Percentiles rank a stretch among this genome's conserved stretches.
These are phyloP conservation scores for Drosophila longiperda DNA, from an alignment of 2,888 invertebrate species.

Conservation along the genomic window DNA sequence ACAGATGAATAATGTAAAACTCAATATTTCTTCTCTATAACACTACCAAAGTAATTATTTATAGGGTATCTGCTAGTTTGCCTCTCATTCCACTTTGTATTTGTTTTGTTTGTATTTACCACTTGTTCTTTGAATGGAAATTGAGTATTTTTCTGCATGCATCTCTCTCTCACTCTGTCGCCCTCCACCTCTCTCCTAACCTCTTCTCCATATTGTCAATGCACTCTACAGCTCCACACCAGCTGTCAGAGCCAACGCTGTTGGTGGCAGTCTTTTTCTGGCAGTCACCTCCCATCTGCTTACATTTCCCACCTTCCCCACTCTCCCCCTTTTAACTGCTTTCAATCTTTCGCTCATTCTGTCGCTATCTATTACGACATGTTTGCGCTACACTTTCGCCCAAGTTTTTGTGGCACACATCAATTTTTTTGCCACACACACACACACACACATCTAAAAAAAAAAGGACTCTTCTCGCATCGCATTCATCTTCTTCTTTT, in stretches of 20 bases:
- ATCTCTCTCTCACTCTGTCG: neutral
- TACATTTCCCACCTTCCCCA: neutral
- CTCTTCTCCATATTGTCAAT: slow-evolving; percentile 65
- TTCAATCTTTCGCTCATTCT: slow-evolving; percentile 16
- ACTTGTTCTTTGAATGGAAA: slow-evolving; percentile 64
- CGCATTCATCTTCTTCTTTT: slow-evolving; percentile 21
- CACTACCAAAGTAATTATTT: no score
- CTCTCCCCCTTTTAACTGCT: neutral
- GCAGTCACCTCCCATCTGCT: neutral
- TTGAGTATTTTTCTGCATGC: slow-evolving; percentile 26
- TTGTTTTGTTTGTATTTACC: slow-evolving; percentile 51
- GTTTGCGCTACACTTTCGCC: slow-evolving; percentile 73
- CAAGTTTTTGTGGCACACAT: slow-evolving; percentile 55
- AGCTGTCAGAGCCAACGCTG: slow-evolving; percentile 66
- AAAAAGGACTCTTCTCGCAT: slow-evolving; percentile 19
- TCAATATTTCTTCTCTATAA: neutral
- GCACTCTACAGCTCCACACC: slow-evolving; percentile 67
- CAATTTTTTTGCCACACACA: slow-evolving; percentile 23
- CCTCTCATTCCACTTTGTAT: neutral
- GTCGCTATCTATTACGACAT: slow-evolving; percentile 68
- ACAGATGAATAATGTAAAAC: neutral
- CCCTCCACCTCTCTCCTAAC: neutral
- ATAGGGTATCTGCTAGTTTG: neutral
- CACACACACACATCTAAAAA: neutral
- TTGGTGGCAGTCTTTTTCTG: slow-evolving; percentile 43